A percentile compares a stretch with the other conserved stretches of the same genome.
phyloP scores from a whole-genome alignment of 2,797 vertebrate genomes.

The Pogonophryne albipinna region DNA sequence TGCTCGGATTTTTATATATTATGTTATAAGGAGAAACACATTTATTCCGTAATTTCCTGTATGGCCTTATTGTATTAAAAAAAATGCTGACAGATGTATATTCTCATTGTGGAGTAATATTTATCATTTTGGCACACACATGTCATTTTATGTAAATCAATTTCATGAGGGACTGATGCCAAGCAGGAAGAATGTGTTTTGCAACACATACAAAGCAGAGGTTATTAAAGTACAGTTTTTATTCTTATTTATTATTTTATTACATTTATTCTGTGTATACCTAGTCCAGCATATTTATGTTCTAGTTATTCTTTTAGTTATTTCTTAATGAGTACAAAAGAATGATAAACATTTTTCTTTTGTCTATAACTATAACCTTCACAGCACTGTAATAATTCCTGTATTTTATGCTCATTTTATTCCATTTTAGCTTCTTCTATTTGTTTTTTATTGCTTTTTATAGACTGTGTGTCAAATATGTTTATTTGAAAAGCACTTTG shows the following conservation, averaged over 20 bases:
- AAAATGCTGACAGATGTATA: not conserved
- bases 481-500: no score
- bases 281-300: not conserved
- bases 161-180: not conserved
- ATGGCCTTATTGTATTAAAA: not conserved
- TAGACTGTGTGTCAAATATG: no score
- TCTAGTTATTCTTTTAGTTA: not conserved
- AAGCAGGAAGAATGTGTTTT: not conserved
- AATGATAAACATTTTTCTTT: not conserved
- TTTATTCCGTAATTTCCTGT: not conserved
- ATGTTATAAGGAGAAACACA: not conserved
- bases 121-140: not conserved
- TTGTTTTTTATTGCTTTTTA: no score
- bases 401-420: no score
- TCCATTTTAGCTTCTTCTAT: no score
- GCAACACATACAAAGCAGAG: not conserved
- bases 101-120: not conserved
- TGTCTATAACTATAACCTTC: no score
- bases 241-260: no score
- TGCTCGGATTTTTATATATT: not conserved
- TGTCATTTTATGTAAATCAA: conserved; percentile 2
- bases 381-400: no score
- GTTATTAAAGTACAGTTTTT: not conserved
- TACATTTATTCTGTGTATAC: not conserved
- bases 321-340: not conserved